These are phyloP conservation scores for Drosophila nebulosa DNA, from an alignment of 1,140 invertebrate species.

Conservation along the genomic window DNA sequence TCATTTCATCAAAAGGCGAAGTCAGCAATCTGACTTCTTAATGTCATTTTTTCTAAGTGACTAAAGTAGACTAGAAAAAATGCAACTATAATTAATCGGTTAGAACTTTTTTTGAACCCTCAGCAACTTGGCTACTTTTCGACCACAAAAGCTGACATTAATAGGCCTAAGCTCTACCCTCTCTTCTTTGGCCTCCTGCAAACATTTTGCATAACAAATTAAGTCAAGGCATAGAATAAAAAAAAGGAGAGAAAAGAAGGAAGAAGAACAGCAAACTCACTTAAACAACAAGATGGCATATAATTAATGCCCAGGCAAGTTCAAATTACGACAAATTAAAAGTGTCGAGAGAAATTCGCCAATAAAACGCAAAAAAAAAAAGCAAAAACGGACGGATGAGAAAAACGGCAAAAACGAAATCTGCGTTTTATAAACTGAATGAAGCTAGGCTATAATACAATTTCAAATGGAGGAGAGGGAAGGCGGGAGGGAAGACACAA, in stretches of 20 bases:
- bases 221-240: conserved; percentile 16
- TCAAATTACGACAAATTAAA: conserved; percentile 67
- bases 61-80: conserved; percentile 9
- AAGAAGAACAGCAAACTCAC: not conserved
- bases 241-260: not conserved
- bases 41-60: not conserved
- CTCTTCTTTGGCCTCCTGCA: not conserved
- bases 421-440: conserved; percentile 62
- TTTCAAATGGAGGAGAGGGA: conserved; percentile 40
- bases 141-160: conserved; percentile 30
- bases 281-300: conserved; percentile 17
- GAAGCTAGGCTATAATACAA: conserved; percentile 68
- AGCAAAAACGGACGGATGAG: not conserved
- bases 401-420: conserved; percentile 23
- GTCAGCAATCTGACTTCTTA: too few species aligned
- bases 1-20: too few species aligned
- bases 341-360: conserved; percentile 27
- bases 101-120: not conserved
- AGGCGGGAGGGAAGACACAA: not conserved
- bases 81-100: not conserved
- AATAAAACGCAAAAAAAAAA: conserved; percentile 12
- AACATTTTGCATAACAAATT: conserved; percentile 32
- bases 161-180: conserved; percentile 15
- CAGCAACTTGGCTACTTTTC: not conserved
- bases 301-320: conserved; percentile 47